Base-by-base conservation (phyloP, 2,888 invertebrate species). In the Drosophila pseudotalamancana region DNA sequence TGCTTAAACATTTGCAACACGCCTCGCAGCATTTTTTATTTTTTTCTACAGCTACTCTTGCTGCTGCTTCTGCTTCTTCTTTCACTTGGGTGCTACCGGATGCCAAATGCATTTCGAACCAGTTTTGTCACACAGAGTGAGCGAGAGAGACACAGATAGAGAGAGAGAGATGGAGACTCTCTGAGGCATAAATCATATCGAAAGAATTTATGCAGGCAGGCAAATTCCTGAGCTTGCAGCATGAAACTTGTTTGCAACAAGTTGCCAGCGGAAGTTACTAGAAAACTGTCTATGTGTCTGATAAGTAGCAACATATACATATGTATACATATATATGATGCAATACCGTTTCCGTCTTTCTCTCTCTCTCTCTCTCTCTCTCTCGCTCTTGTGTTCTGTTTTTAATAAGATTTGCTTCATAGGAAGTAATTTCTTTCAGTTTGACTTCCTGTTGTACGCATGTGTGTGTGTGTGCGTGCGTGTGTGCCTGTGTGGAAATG, bases 131-230 rank as follows among this genome's bases (percentile, higher is more conserved):
- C 75, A 61, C 27, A 60, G 45, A n/a, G n/a, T n/a, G n/a, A n/a
- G n/a, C n/a, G n/a, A n/a, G n/a, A n/a, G n/a, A n/a, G n/a, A n/a
- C n/a, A n/a, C n/a, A n/a, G n/a, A n/a, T n/a, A n/a, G n/a, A n/a
- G n/a, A n/a, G n/a, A n/a, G n/a, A n/a, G n/a, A n/a, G n/a, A n/a
- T n/a, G n/a, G n/a, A n/a, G n/a, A n/a, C n/a, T n/a, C n/a, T 59
- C 16, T 35, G 14, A 27, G 57, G 62, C 50, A 86, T 86, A 86
- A 83, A 81, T 86, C 81, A 81, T 83, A 80, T 80, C 62, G 55
- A 57, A 86, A 86, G 80, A 81, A 81, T 83, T 80, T 86, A 80
- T 86, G 80, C 77, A 68, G 87, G 66, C 57, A 79, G 80, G 84
- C 77, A 73, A 79, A 86, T 86, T 81, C 84, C 80, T 49, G 35